These are phyloP conservation scores for Limenitis camilla DNA, from an alignment of 2,888 invertebrate species.

Conservation along the genomic window DNA sequence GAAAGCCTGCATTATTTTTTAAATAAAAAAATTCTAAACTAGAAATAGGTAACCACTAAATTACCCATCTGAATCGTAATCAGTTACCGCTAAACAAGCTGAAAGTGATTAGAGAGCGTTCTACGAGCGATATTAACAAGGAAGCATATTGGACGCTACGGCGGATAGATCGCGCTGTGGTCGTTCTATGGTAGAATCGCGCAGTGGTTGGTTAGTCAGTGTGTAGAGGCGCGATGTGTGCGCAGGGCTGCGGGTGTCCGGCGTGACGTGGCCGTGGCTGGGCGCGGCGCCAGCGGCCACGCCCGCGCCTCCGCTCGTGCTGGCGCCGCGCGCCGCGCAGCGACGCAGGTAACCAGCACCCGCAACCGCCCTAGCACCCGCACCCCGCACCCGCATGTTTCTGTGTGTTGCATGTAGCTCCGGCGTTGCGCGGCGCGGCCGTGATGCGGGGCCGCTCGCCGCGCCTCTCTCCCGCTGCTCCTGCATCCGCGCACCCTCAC, in stretches of 20 bases:
- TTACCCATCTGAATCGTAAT: no score
- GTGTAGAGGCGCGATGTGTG: conserved; percentile 59
- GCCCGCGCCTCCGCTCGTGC: conserved; percentile 80
- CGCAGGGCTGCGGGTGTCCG: conserved; percentile 85
- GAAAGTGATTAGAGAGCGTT: no score
- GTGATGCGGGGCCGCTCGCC: conserved; percentile 82
- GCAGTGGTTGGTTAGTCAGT: conserved; percentile 34
- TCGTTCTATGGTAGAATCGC: conserved; percentile 4
- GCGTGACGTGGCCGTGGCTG: conserved; percentile 86
- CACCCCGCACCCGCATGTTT: conserved; percentile 49
- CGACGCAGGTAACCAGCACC: conserved; percentile 64
- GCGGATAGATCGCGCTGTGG: no score
- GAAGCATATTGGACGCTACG: neutral
- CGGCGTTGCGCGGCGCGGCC: conserved; percentile 77
- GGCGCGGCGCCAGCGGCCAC: conserved; percentile 76
- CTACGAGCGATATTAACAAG: neutral
- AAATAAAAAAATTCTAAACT: no score
- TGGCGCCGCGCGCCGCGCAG: conserved; percentile 83
- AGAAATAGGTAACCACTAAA: no score
- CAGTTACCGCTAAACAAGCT: no score
- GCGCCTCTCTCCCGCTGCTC: conserved; percentile 78
- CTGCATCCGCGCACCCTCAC: conserved; percentile 67
- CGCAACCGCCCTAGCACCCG: conserved; percentile 26
- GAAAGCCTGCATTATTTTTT: no score
- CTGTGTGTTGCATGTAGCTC: conserved; percentile 76